A percentile compares a stretch with the other conserved stretches of the same genome.
phyloP scores from a whole-genome alignment of 2,888 invertebrate genomes.

The Oeneis ivallda region DNA sequence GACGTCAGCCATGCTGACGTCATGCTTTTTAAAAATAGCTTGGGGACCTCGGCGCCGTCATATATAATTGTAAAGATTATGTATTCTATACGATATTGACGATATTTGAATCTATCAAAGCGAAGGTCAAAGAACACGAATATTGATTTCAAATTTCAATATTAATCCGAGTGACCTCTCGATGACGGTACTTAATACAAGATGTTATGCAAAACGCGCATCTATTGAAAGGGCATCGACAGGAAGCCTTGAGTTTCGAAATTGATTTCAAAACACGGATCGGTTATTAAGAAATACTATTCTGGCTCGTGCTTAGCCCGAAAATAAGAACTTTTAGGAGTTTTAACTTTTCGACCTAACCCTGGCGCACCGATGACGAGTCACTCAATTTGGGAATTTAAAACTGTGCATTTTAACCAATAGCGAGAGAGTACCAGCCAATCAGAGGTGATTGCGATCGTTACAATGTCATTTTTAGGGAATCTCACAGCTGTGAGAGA shows the following conservation, averaged over 20 bases:
- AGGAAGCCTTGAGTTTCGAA: slow-evolving; percentile 34
- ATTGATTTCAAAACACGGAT: slow-evolving; percentile 34
- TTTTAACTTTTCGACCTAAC: too few relatives aligned
- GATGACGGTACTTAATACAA: slow-evolving; percentile 8
- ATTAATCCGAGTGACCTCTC: slow-evolving; percentile 26
- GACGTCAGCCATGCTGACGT: too few relatives aligned
- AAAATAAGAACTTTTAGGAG: too few relatives aligned
- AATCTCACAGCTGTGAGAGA: too few relatives aligned
- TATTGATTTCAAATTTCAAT: slow-evolving; percentile 16
- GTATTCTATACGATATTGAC: neutral
- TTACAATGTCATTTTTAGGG: too few relatives aligned
- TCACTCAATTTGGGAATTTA: too few relatives aligned
- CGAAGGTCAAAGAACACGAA: neutral
- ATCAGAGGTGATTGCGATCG: too few relatives aligned
- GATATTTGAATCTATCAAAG: neutral
- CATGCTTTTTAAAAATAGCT: too few relatives aligned
- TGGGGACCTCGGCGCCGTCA: too few relatives aligned
- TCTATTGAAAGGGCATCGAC: slow-evolving; percentile 37
- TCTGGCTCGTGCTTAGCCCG: neutral
- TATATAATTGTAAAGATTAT: neutral
- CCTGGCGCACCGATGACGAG: too few relatives aligned
- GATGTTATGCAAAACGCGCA: slow-evolving; percentile 32
- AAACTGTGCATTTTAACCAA: too few relatives aligned
- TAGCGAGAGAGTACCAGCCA: too few relatives aligned
- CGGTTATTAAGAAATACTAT: neutral